These are phyloP conservation scores for Wiebesia pumilae DNA, from an alignment of 1,140 invertebrate species.

Conservation along the genomic window DNA sequence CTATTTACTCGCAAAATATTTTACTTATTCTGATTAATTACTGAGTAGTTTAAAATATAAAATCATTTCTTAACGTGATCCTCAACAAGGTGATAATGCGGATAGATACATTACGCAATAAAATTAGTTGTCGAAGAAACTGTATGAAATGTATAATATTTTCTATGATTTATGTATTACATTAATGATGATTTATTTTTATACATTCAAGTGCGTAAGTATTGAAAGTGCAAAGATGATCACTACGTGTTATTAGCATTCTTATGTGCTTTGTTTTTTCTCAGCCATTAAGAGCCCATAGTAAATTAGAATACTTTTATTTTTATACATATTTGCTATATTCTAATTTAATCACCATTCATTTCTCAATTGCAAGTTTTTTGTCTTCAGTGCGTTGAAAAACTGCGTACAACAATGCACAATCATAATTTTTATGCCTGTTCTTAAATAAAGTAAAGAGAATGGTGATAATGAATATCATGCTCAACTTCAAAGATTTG, in stretches of 20 bases:
- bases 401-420: neutral
- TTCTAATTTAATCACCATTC: constrained; percentile 8
- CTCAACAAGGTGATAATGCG: too few species aligned
- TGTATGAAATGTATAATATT: too few species aligned
- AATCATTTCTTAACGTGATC: too few species aligned
- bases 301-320: neutral
- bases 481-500: constrained; percentile 20
- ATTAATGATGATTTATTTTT: neutral
- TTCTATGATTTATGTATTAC: too few species aligned
- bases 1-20: too few species aligned
- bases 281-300: neutral
- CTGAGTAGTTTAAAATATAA: too few species aligned
- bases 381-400: neutral
- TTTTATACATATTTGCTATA: neutral
- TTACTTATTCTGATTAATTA: too few species aligned
- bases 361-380: neutral
- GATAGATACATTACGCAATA: too few species aligned
- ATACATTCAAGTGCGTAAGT: neutral
- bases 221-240: neutral
- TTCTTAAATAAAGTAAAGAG: neutral
- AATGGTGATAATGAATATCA: neutral
- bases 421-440: neutral
- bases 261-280: neutral
- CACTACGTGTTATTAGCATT: neutral
- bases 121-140: too few species aligned